phyloP scores from a whole-genome alignment of 92 coral and sea anemone genomes.

The Parazoanthus atlanticus region DNA sequence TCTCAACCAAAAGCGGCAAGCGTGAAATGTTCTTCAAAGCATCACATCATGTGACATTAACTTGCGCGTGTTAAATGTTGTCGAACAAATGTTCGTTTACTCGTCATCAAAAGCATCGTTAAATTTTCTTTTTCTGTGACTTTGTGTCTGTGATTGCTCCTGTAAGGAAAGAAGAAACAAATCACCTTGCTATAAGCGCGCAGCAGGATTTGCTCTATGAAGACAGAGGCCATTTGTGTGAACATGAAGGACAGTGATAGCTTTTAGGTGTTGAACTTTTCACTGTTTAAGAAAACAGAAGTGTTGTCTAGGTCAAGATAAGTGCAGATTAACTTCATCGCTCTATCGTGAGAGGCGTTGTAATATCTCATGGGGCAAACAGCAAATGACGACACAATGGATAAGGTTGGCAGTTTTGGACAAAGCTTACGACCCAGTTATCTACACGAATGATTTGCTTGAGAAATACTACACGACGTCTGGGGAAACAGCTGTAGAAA shows the following conservation, averaged over 20 bases:
- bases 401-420: background rate
- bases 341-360: conserved; percentile 4
- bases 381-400: conserved; percentile 10
- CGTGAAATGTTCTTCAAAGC: too few relatives aligned
- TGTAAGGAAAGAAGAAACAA: too few relatives aligned
- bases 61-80: too few relatives aligned
- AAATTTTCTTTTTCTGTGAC: too few relatives aligned
- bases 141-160: too few relatives aligned
- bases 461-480: background rate
- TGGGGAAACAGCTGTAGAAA: background rate
- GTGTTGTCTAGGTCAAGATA: conserved; percentile 37
- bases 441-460: background rate
- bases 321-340: conserved; percentile 38
- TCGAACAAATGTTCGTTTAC: too few relatives aligned
- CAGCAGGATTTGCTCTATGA: too few relatives aligned
- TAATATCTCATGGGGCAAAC: conserved; percentile 13
- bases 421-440: background rate
- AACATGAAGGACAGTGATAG: background rate
- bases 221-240: background rate
- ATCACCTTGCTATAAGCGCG: too few relatives aligned
- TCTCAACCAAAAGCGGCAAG: too few relatives aligned
- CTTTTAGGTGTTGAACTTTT: conserved; percentile 3
- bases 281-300: conserved; percentile 2
- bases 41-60: too few relatives aligned
- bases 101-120: too few relatives aligned